Conservation (phyloP, 2,797 vertebrate species). For the Mus minutoides region DNA sequence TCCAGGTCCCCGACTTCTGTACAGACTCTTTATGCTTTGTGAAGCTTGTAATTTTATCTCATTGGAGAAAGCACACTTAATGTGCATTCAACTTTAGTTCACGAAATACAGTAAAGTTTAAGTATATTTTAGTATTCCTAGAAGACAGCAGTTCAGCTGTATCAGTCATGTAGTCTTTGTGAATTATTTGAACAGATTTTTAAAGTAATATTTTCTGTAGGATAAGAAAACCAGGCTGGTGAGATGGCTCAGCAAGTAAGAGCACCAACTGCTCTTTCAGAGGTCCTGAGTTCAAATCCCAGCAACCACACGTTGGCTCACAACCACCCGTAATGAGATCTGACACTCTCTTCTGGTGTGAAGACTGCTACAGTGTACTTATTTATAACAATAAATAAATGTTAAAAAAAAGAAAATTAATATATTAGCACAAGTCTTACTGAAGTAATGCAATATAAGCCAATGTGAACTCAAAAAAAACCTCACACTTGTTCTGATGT, state of each 20-base stretch:
- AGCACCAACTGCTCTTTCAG: too few relatives aligned
- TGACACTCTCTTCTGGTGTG: too few relatives aligned
- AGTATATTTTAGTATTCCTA: not conserved
- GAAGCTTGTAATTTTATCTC: conserved; percentile 47
- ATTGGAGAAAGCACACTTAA: not conserved
- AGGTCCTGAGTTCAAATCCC: too few relatives aligned
- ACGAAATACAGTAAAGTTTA: not conserved
- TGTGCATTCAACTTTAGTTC: not conserved
- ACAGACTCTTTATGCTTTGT: conserved; percentile 2
- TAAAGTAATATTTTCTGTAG: not conserved
- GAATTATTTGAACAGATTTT: conserved; percentile 44
- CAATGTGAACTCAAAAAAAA: not conserved
- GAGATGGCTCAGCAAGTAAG: too few relatives aligned
- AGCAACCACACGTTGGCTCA: too few relatives aligned
- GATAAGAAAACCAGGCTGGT: not conserved
- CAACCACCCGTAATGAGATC: too few relatives aligned
- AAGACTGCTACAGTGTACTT: too few relatives aligned
- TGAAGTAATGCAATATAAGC: conserved; percentile 11
- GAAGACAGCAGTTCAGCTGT: not conserved
- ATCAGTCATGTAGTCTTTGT: not conserved
- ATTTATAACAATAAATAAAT: too few relatives aligned
- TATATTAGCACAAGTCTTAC: conserved; percentile 22
- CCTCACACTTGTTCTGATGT: not conserved
- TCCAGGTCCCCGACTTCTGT: not conserved
- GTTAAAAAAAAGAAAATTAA: not conserved